Evolutionary conservation across 2,797 vertebrate species (phyloP).

Genomic region (Sylvia borin): DNA sequence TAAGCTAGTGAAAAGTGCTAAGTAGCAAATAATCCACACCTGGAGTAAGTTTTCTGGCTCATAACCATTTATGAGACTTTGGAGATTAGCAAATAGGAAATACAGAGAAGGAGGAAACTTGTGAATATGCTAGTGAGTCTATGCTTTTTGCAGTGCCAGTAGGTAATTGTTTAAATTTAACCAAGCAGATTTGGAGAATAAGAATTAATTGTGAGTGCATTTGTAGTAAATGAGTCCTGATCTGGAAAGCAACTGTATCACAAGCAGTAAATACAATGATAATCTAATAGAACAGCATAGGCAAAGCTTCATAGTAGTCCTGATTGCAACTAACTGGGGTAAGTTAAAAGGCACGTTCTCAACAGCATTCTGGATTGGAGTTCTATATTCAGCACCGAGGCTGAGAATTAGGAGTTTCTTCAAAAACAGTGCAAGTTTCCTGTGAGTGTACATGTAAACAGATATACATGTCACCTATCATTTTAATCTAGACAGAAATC

Average conservation of each 20-base stretch:
- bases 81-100: constrained; percentile 13
- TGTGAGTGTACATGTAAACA: not conserved
- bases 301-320: not conserved
- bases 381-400: not conserved
- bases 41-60: constrained; percentile 6
- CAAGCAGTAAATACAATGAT: not conserved
- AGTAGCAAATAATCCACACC: constrained; percentile 9
- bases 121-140: not conserved
- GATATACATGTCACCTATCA: not conserved
- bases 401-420: not conserved
- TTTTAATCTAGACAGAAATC: not conserved
- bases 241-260: not conserved
- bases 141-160: not conserved
- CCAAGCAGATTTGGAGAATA: accelerated
- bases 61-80: constrained; percentile 1
- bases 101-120: not conserved
- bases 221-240: not conserved
- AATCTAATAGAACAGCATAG: not conserved
- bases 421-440: not conserved
- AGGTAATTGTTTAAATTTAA: not conserved
- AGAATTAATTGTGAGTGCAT: not conserved
- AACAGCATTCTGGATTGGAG: not conserved
- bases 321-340: not conserved
- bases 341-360: not conserved
- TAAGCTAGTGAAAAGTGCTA: not conserved